phyloP scores from a whole-genome alignment of 1,140 invertebrate species.

The Microplitis demolitor region DNA sequence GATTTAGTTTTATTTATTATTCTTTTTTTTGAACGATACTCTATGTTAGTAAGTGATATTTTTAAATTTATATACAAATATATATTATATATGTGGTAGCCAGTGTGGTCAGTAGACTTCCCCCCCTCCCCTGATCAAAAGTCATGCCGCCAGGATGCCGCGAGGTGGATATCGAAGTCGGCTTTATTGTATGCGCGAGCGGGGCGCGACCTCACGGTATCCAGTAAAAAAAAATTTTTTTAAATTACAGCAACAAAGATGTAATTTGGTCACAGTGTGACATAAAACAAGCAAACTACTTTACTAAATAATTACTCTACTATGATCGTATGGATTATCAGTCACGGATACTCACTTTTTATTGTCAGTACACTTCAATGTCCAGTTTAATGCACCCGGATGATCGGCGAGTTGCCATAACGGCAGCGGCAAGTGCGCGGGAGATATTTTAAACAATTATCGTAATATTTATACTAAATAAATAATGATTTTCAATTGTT shows the following conservation, averaged over 20 bases:
- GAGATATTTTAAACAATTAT: background rate
- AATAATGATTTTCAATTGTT: no score
- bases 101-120: no score
- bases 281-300: background rate
- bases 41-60: no score
- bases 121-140: constrained; percentile 30
- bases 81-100: background rate
- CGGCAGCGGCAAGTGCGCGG: constrained; percentile 29
- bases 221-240: background rate
- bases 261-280: background rate
- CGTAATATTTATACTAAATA: no score
- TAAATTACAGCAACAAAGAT: background rate
- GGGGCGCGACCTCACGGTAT: constrained; percentile 20
- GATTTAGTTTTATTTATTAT: background rate
- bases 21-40: background rate
- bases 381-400: constrained; percentile 38
- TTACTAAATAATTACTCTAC: background rate
- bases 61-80: background rate
- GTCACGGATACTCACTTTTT: constrained; percentile 42
- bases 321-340: no score
- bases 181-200: constrained; percentile 9
- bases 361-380: constrained; percentile 35
- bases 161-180: background rate
- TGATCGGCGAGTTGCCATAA: constrained; percentile 48
- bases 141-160: constrained; percentile 24